Base-by-base conservation (phyloP, 2,888 invertebrate species). In the Thelaira solivaga region DNA sequence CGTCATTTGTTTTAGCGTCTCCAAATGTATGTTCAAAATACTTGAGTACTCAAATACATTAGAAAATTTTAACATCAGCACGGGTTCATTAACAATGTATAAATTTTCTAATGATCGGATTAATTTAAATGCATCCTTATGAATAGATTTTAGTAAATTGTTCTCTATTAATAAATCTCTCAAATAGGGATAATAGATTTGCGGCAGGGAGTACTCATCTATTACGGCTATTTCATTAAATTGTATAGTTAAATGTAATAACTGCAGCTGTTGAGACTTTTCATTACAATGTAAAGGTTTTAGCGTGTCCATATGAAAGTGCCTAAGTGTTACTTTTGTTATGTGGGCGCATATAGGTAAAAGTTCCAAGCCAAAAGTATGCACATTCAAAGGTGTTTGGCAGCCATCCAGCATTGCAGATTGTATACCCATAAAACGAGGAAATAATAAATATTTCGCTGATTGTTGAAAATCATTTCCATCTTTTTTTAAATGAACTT, bases 301-400 rank as follows among this genome's bases (percentile, higher is more conserved):
- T 5, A 84, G 82, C 7, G 79, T 80, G 34, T 86, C 85, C 18
- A 82, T 81, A 43, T 85, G 83, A 61, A 88, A 88, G 16, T 81
- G 81, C 26, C 82, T 82, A 16, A 88, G 82, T 31, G 82, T 78
- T 2, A 83, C 64, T 55, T 82, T 83, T 18, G 83, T 79, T 53
- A 87, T 80, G 13, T 82, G 79, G 0, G 61, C 78, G 69, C 88
- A 88, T 51, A 86, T 84, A 18, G 86, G 85, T 78, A 88, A 80
- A 68, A 84, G 85, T 72, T 87, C 87, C 73, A 87, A 69, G 3
- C 88, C 88, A 78, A 86, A 88, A 57, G 84, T 86, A 22, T 76
- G 64, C 0, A 81, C 76, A 64, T 85, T 80, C 18, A 87, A 80
- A 26, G 85, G 82, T 16, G 85, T 84, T 64, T 84, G 84, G 36